Evolutionary conservation across 92 coral and sea anemone genomes (phyloP).

Genomic region (Zoanthus gigantus): DNA sequence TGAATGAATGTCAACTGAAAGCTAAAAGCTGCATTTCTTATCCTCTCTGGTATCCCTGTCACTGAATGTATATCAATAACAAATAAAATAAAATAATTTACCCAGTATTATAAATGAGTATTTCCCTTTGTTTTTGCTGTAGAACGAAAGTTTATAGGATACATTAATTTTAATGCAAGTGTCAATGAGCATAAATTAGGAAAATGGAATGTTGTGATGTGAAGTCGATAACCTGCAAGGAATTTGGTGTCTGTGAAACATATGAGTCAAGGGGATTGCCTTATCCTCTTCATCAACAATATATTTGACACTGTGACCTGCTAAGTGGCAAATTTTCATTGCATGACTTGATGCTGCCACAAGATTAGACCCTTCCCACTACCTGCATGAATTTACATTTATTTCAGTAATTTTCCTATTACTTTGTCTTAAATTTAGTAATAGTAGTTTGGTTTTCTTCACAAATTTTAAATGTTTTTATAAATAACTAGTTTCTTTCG

Average conservation of each 20-base stretch:
- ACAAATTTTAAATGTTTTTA: too few species aligned
- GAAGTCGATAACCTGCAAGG: background rate
- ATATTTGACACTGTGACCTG: conserved; percentile 17
- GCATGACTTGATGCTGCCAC: conserved; percentile 4
- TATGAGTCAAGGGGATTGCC: background rate
- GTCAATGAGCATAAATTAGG: conserved; percentile 6
- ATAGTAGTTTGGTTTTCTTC: background rate
- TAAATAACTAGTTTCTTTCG: background rate
- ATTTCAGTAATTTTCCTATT: background rate
- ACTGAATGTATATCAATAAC: background rate
- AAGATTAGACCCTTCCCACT: conserved; percentile 1
- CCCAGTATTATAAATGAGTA: background rate
- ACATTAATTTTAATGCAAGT: background rate
- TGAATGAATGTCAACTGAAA: background rate
- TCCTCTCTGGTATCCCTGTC: background rate
- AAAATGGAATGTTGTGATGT: background rate
- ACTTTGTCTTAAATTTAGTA: background rate
- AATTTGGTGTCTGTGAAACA: background rate
- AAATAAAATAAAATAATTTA: background rate
- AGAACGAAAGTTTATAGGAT: background rate
- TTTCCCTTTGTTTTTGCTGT: background rate
- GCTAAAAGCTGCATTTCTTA: background rate
- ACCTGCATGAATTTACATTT: conserved; percentile 12
- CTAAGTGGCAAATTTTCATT: background rate
- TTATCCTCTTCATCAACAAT: background rate